phyloP scores from a whole-genome alignment of 2,888 invertebrate genomes.

The Drosophila tripunctata region DNA sequence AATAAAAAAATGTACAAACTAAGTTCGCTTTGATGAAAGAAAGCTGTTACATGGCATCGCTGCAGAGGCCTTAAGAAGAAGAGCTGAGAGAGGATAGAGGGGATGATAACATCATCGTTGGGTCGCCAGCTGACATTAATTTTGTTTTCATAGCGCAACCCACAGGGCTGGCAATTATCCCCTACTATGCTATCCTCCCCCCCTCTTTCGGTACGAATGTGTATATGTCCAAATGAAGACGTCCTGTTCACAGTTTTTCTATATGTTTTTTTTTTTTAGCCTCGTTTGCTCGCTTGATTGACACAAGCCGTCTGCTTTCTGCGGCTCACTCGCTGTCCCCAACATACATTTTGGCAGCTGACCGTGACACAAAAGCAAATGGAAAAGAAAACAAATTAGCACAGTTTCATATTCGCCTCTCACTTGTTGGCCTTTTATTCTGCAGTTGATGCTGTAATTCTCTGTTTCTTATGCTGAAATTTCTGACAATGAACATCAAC shows the following conservation, averaged over 20 bases:
- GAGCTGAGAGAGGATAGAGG: too few relatives aligned
- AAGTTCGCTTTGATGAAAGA: constrained; percentile 67
- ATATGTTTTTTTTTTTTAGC: constrained; percentile 27
- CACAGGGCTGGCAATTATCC: constrained; percentile 28
- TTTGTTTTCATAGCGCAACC: constrained; percentile 71
- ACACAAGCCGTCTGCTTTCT: constrained; percentile 65
- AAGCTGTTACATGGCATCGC: constrained; percentile 50
- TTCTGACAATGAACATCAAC: constrained; percentile 74
- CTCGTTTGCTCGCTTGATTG: constrained; percentile 66
- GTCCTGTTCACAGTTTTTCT: constrained; percentile 56
- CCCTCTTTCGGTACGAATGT: constrained; percentile 3
- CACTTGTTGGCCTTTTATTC: background rate
- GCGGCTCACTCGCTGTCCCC: constrained; percentile 44
- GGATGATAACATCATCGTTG: constrained; percentile 18
- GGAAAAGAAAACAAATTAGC: constrained; percentile 61
- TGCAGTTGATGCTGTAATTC: too few relatives aligned
- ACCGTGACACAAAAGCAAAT: constrained; percentile 63
- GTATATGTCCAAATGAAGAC: constrained; percentile 61
- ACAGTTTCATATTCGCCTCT: constrained; percentile 22
- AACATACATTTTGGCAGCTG: constrained; percentile 60
- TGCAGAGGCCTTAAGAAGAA: constrained; percentile 3
- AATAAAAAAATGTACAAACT: constrained; percentile 41
- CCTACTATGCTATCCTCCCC: background rate
- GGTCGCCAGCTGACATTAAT: constrained; percentile 69
- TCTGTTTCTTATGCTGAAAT: constrained; percentile 55